A percentile compares a stretch with the other conserved stretches of the same genome.
Conservation (phyloP, 23 tunicate genomes). For the Pegea sp. region DNA sequence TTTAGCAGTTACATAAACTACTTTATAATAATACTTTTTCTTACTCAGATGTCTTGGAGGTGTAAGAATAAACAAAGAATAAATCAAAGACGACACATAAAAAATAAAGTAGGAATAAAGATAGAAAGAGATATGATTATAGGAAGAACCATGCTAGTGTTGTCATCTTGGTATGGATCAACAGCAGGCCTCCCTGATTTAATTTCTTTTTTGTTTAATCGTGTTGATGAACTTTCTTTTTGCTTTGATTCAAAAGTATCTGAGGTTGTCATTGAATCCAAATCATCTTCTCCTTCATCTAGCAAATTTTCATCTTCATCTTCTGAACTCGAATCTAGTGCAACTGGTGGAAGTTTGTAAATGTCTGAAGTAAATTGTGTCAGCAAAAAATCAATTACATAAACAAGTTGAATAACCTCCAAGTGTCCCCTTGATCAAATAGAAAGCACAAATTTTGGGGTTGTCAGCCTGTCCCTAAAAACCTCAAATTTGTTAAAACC, state of each 20-base stretch:
- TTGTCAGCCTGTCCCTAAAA: conserved; percentile 61
- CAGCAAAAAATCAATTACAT: neutral
- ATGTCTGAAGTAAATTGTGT: no score
- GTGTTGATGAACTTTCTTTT: neutral
- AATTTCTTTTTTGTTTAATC: conserved; percentile 10
- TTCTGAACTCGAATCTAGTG: no score
- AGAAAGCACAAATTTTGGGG: conserved; percentile 90
- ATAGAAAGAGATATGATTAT: conserved; percentile 60
- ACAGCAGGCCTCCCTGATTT: conserved; percentile 79
- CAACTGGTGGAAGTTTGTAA: conserved; percentile 36
- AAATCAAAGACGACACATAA: conserved; percentile 60
- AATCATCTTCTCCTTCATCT: conserved; percentile 32
- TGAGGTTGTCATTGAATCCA: conserved; percentile 1
- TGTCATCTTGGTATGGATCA: conserved; percentile 79
- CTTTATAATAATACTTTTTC: no score
- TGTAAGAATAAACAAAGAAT: no score
- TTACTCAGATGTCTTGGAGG: no score
- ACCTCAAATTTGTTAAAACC: no score
- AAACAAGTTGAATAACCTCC: conserved; percentile 16
- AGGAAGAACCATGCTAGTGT: conserved; percentile 53
- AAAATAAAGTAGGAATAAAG: conserved; percentile 61
- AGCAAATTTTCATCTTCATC: conserved; percentile 29
- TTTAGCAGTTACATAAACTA: no score
- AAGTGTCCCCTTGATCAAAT: conserved; percentile 48
- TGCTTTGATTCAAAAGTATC: neutral